Evolutionary conservation across 2,797 vertebrate species (phyloP), one percentile per base, ranked within the genome.

Genomic region (Gadopsis marmoratus): DNA sequence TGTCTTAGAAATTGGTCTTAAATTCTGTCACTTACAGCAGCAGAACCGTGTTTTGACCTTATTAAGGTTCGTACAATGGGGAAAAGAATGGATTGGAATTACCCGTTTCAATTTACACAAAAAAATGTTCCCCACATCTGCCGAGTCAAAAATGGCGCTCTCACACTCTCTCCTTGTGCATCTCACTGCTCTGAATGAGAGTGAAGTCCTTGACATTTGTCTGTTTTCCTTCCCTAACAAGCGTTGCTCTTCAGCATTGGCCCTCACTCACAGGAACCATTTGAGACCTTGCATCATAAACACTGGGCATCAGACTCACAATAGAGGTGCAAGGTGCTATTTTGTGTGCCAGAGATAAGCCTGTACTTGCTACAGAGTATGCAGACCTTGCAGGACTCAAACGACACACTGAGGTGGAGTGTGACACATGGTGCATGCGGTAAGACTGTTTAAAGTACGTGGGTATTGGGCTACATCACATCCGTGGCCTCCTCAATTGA

Each of bases 171-270:
- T 71, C 26, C 50, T 70, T 50, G 21, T 84, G 61, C 63, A 71
- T 86, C 64, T 78, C 37, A 55, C 31, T 54, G 9, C 60, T 74
- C 37, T 48, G 75, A 85, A 88, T 84, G 48, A 67, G 71, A 71
- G 69, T 65, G 17, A 72, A 86, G 85, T 92, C 86, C 88, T 93
- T 94, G 89, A 93, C 85, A 87, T 92, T 89, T 93, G 69, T 77
- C 69, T 54, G 62, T 83, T 86, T 86, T 75, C 58, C 59, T 74
- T 79, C 75, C 66, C 64, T 63, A 75, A 88, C 76, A 83, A 88
- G 81, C 71, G 12, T 66, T 77, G 51, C 78, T 81, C 79, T 74
- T 77, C 77, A 81, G 66, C 48, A 12, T 43, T 82, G 79, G 80
- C 67, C 72, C 33, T 71, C 55, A 62, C 66, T 86, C 79, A 71